These are phyloP conservation scores for Ceratosolen fusciceps DNA, from an alignment of 1,140 invertebrate genomes.

Conservation along the genomic window DNA sequence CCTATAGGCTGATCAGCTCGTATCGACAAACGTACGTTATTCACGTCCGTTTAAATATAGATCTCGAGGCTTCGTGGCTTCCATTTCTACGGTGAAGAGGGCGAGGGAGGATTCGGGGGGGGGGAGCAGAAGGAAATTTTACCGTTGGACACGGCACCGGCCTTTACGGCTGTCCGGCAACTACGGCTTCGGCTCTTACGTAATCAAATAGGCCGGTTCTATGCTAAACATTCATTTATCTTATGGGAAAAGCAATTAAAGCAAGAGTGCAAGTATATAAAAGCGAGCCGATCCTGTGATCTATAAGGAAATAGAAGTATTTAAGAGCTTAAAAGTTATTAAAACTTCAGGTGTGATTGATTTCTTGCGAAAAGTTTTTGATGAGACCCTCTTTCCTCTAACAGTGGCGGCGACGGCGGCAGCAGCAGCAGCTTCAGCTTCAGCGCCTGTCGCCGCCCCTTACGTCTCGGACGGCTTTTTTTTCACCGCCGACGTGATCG, in stretches of 20 bases:
- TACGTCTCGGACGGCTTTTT: not conserved
- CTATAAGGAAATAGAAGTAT: not conserved
- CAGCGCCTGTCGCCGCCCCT: not conserved
- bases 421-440: too few species aligned
- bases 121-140: too few species aligned
- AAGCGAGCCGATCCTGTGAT: not conserved
- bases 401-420: too few species aligned
- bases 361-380: not conserved
- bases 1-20: not conserved
- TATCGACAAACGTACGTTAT: not conserved
- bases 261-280: not conserved
- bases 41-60: too few species aligned
- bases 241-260: not conserved
- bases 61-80: too few species aligned
- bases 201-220: too few species aligned
- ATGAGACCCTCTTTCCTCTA: not conserved
- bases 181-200: too few species aligned
- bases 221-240: not conserved
- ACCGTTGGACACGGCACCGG: too few species aligned
- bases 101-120: too few species aligned
- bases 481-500: conserved; percentile 14
- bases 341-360: conserved; percentile 4
- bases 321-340: not conserved
- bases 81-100: too few species aligned
- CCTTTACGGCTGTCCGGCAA: too few species aligned